Conservation (phyloP, 2,888 invertebrate genomes). For the Apoderus coryli region DNA sequence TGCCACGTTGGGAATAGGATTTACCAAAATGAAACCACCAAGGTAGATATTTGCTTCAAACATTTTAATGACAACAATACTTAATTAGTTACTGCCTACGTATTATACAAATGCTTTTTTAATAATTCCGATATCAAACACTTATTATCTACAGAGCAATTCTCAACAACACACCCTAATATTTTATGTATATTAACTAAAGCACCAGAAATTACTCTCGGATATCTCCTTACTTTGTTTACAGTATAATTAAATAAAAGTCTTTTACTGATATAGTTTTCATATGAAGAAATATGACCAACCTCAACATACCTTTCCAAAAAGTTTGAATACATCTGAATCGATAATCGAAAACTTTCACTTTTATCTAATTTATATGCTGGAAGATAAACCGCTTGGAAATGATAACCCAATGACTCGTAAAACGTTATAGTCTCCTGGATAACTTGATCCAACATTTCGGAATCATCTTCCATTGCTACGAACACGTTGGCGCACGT, state of each 20-base stretch:
- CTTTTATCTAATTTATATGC: conserved; percentile 44
- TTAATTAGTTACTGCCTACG: too few relatives aligned
- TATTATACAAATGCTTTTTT: too few relatives aligned
- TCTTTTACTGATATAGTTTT: conserved; percentile 63
- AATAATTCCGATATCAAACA: too few relatives aligned
- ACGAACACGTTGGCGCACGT: conserved; percentile 54
- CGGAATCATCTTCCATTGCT: conserved; percentile 33
- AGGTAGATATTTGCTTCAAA: too few relatives aligned
- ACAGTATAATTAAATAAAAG: conserved; percentile 50
- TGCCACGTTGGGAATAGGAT: too few relatives aligned
- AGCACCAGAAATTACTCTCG: conserved; percentile 56
- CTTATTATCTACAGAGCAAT: too few relatives aligned
- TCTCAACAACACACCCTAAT: conserved; percentile 58
- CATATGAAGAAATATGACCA: conserved; percentile 56
- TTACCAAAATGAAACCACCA: too few relatives aligned
- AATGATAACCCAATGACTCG: conserved; percentile 49
- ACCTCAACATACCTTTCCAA: conserved; percentile 52
- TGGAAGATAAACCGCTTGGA: conserved; percentile 45
- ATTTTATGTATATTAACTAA: conserved; percentile 59
- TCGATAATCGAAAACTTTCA: conserved; percentile 52
- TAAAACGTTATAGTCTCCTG: conserved; percentile 43
- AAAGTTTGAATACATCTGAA: conserved; percentile 62
- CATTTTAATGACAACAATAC: too few relatives aligned
- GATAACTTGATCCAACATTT: conserved; percentile 41
- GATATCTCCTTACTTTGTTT: conserved; percentile 43